A percentile compares a stretch with the other conserved stretches of the same genome.
Conservation (phyloP, 92 coral and sea anemone genomes). For the Anthopleura xanthogrammica region DNA sequence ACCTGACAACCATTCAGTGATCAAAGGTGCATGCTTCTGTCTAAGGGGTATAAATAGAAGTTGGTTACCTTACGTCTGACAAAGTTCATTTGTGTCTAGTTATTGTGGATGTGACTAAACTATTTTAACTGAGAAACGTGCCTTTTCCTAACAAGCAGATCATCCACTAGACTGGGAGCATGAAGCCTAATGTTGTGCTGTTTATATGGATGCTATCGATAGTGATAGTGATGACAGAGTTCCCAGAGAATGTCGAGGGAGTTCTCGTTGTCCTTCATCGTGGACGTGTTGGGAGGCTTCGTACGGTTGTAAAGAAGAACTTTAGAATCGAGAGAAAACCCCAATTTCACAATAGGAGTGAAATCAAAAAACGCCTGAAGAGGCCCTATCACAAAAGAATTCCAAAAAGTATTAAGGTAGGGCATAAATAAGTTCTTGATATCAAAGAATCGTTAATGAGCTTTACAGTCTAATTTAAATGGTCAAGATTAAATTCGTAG, state of each 20-base stretch:
- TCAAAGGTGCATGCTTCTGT: conserved; percentile 15
- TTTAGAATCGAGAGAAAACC: not conserved
- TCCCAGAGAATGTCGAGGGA: conserved; percentile 8
- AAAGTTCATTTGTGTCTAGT: not conserved
- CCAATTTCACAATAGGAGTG: not conserved
- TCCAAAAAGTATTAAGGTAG: not conserved
- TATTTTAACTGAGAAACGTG: not conserved
- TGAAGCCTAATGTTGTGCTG: not conserved
- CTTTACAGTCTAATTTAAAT: no score
- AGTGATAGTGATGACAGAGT: conserved; percentile 5
- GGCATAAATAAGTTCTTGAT: not conserved
- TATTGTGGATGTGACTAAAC: not conserved
- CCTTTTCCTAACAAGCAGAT: not conserved
- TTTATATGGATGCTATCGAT: not conserved
- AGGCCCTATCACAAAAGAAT: not conserved
- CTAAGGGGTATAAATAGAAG: conserved; percentile 12
- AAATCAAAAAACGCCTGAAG: not conserved
- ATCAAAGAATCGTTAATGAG: not conserved
- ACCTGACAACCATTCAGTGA: not conserved
- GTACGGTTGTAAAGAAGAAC: not conserved
- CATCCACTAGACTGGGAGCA: not conserved
- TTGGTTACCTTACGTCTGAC: not conserved
- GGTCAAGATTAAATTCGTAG: no score
- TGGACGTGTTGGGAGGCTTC: conserved; percentile 10
- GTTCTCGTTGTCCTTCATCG: conserved; percentile 13